Evolutionary conservation across 2,888 invertebrate species (phyloP).

Genomic region (Hydraecia micacea): DNA sequence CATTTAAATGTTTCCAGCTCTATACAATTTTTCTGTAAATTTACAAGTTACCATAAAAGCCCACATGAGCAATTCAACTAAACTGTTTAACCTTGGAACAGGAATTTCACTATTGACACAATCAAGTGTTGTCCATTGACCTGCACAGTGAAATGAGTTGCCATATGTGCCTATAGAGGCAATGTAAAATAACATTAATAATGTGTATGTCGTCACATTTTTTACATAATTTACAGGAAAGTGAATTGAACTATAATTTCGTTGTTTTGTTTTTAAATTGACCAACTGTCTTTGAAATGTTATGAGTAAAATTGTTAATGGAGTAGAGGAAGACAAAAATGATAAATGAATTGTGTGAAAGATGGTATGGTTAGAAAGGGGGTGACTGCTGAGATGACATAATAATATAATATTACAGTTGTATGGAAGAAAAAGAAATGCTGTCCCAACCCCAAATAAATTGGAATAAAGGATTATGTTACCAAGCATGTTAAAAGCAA

Average conservation of each 20-base stretch:
- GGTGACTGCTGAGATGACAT: not conserved
- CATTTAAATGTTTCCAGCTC: not conserved
- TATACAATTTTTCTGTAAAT: not conserved
- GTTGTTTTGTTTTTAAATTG: too few species aligned
- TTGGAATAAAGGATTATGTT: not conserved
- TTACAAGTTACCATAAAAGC: not conserved
- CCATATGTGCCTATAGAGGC: not conserved
- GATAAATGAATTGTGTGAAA: not conserved
- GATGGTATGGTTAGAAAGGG: not conserved
- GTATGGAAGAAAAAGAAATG: too few species aligned
- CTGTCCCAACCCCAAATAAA: too few species aligned
- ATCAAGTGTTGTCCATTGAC: constrained; percentile 20
- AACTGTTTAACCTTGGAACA: constrained; percentile 45
- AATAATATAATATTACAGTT: not conserved
- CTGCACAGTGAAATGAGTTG: constrained; percentile 8
- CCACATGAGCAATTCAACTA: constrained; percentile 29
- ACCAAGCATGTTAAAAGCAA: not conserved
- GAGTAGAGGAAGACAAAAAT: not conserved
- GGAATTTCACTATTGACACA: constrained; percentile 47
- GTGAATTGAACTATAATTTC: not conserved
- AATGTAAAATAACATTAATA: not conserved
- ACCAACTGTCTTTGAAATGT: not conserved
- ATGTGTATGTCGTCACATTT: too few species aligned
- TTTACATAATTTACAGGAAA: not conserved
- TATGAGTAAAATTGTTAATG: not conserved